These are phyloP conservation scores for Phyllostomus discolor DNA, from an alignment of 2,113 vertebrate genomes.

Conservation along the genomic window DNA sequence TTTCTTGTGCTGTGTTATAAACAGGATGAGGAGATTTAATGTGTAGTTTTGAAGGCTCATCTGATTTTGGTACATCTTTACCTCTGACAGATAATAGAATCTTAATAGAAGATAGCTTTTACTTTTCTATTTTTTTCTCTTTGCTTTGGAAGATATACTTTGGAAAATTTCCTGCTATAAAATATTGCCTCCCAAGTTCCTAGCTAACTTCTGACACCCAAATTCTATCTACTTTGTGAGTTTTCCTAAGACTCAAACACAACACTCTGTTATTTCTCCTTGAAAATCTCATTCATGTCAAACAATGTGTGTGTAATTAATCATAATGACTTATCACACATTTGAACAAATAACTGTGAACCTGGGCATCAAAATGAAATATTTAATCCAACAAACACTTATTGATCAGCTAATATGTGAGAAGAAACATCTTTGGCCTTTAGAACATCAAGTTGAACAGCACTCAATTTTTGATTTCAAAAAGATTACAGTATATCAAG, in stretches of 20 bases:
- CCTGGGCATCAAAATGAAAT: neutral
- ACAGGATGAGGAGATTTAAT: neutral
- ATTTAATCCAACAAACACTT: neutral
- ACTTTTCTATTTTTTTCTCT: neutral
- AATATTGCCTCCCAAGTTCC: neutral
- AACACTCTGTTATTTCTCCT: neutral
- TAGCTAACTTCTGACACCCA: neutral
- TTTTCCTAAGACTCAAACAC: neutral
- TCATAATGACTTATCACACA: neutral
- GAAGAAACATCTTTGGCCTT: neutral
- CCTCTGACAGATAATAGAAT: neutral
- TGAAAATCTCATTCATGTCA: neutral
- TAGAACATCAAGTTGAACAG: neutral
- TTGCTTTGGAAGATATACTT: neutral
- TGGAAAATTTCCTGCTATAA: neutral
- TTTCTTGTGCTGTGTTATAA: neutral
- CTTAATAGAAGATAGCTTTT: neutral
- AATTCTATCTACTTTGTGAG: neutral
- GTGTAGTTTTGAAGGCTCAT: neutral
- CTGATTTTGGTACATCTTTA: neutral
- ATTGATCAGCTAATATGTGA: neutral
- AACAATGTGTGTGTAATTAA: neutral
- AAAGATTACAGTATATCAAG: neutral
- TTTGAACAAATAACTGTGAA: neutral
- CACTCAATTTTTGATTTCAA: neutral